A percentile compares a stretch with the other conserved stretches of the same genome.
These are phyloP conservation scores for Emydocephalus ijimae DNA, from an alignment of 2,113 vertebrate species.

Conservation along the genomic window DNA sequence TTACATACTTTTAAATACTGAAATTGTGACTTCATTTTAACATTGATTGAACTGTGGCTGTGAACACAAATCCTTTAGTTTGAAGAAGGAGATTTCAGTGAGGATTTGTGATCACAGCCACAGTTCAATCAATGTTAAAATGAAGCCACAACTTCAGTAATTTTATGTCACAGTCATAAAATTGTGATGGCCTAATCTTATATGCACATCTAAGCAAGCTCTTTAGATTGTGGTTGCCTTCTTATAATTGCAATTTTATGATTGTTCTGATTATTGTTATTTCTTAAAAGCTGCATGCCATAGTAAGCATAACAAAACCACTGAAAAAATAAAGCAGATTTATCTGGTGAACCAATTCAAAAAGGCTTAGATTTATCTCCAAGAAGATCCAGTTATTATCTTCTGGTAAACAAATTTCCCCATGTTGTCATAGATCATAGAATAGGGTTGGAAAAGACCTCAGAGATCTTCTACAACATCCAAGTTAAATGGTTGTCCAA, in stretches of 20 bases:
- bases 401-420: neutral
- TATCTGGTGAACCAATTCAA: neutral
- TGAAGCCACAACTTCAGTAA: neutral
- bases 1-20: too few relatives aligned
- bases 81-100: neutral
- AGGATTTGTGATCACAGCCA: neutral
- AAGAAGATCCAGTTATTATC: neutral
- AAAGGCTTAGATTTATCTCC: neutral
- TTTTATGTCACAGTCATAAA: neutral
- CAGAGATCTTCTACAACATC: neutral
- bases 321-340: neutral
- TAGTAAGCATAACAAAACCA: neutral
- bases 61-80: neutral
- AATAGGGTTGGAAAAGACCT: neutral
- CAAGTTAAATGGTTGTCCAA: neutral
- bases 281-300: neutral
- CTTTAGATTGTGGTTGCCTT: neutral
- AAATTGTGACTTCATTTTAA: too few relatives aligned
- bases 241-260: neutral
- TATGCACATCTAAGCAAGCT: neutral
- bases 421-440: neutral
- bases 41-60: neutral
- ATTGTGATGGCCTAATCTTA: neutral
- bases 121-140: too few relatives aligned
- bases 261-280: neutral